Base-by-base conservation (phyloP, 2,113 vertebrate species). In the Rhabdornis inornatus region DNA sequence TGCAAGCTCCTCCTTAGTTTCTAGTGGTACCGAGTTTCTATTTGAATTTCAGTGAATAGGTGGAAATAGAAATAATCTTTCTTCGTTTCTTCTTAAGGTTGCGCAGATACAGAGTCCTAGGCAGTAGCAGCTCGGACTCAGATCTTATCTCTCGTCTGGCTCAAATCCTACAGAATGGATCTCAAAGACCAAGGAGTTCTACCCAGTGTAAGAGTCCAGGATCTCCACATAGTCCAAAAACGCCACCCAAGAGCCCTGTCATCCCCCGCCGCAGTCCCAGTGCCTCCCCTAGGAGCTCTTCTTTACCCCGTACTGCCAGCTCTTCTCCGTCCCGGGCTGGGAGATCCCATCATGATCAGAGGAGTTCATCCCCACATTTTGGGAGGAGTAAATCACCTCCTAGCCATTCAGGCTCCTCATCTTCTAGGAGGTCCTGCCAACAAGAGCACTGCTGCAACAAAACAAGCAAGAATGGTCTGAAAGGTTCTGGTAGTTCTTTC, bases 341-440 rank as follows among this genome's bases (percentile, higher is more conserved):
- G 82, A 98, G 98, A 91, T 98, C 99, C 49, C 98, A 98, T 87
- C 98, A 98, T 89, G 96, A 99, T 96, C 98, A 98, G 97, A 97
- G 98, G 98, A 98, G 98, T 97, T 98, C 98, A 60, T 98, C 98
- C 74, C 98, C 98, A 17, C 98, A 98, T 96, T 97, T 99, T 79
- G 99, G 98, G 83, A 98, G 99, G 87, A 99, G 99, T 98, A 99
- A 98, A 97, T 99, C 99, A 10, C 99, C 99, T 33, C 99, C 99
- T 66, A 99, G 99, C 97, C 99, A 98, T 94, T 99, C 99, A 18
- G 99, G 99, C 86, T 99, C 99, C 8, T 99, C 99, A 4, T 99
- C 99, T 35, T 98, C 98, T 45, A 99, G 99, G 96, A 99, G 99
- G 92, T 98, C 98, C 96, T 99, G 99, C 97, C 97, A 98, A 35